Evolutionary conservation across 2,888 invertebrate species (phyloP).

Genomic region (Apomyelois bistriatella): DNA sequence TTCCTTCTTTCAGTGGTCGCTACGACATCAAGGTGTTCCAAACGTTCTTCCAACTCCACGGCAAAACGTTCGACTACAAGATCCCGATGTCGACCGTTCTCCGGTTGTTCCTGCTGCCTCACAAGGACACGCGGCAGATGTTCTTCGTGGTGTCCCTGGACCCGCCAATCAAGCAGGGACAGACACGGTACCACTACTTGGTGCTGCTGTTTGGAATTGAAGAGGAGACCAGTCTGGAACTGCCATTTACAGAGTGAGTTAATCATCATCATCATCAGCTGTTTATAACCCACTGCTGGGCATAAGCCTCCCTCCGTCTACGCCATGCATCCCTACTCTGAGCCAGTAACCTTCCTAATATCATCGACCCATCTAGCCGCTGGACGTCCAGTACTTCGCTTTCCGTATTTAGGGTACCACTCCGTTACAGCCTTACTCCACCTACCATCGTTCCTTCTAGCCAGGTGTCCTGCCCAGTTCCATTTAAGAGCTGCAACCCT

Average conservation of each 20-base stretch:
- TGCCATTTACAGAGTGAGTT: constrained; percentile 95
- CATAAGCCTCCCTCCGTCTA: too few relatives aligned
- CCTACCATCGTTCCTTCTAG: too few relatives aligned
- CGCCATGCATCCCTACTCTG: too few relatives aligned
- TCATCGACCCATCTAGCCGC: too few relatives aligned
- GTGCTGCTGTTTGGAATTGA: constrained; percentile 97
- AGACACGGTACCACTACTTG: constrained; percentile 98
- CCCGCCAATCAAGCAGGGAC: constrained; percentile 99
- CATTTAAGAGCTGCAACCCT: too few relatives aligned
- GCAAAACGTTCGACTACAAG: constrained; percentile 99
- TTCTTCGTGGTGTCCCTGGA: constrained; percentile 98
- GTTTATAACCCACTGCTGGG: too few relatives aligned
- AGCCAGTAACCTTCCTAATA: too few relatives aligned
- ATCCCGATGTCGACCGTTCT: constrained; percentile 98
- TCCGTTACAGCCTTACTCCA: too few relatives aligned
- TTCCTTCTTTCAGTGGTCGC: constrained; percentile 89
- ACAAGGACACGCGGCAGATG: constrained; percentile 98
- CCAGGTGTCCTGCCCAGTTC: too few relatives aligned
- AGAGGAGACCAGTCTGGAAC: constrained; percentile 94
- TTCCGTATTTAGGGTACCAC: too few relatives aligned
- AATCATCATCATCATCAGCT: too few relatives aligned
- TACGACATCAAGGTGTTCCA: constrained; percentile 98
- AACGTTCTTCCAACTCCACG: constrained; percentile 82
- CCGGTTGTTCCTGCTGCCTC: constrained; percentile 95
- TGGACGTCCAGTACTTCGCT: too few relatives aligned